Evolutionary conservation across 2,113 vertebrate species (phyloP).

Genomic region (Tenrec ecaudatus): DNA sequence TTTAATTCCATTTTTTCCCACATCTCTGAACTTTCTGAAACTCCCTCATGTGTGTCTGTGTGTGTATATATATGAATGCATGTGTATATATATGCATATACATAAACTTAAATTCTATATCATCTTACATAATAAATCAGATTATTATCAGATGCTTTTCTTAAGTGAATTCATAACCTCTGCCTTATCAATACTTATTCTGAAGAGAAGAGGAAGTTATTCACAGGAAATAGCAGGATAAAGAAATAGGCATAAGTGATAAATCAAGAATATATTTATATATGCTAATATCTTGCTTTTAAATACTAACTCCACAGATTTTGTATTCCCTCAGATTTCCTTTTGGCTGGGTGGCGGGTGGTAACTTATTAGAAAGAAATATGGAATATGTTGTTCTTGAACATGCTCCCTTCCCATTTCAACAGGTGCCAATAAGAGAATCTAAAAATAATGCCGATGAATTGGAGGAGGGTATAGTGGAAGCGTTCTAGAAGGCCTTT

Average conservation of each 20-base stretch:
- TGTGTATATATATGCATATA: too few relatives aligned
- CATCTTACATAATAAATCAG: neutral
- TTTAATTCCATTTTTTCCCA: too few relatives aligned
- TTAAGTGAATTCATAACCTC: slow-evolving; percentile 13
- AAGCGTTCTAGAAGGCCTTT: neutral
- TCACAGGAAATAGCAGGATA: neutral
- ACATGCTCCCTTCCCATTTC: neutral
- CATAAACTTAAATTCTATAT: neutral
- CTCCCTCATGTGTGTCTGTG: too few relatives aligned
- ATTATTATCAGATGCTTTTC: neutral
- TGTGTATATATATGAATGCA: too few relatives aligned
- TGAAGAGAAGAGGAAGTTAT: neutral
- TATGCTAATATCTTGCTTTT: neutral
- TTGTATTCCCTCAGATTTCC: neutral
- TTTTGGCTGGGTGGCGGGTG: neutral
- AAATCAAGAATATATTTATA: neutral
- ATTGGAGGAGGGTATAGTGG: neutral
- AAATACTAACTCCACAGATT: neutral
- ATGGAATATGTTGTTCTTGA: neutral
- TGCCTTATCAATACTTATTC: neutral
- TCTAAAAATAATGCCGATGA: neutral
- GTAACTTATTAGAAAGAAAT: neutral
- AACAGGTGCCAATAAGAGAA: neutral
- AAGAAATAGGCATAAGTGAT: neutral
- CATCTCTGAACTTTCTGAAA: too few relatives aligned